Evolutionary conservation across 2,888 invertebrate genomes (phyloP).

Genomic region (Orgyia antiqua): DNA sequence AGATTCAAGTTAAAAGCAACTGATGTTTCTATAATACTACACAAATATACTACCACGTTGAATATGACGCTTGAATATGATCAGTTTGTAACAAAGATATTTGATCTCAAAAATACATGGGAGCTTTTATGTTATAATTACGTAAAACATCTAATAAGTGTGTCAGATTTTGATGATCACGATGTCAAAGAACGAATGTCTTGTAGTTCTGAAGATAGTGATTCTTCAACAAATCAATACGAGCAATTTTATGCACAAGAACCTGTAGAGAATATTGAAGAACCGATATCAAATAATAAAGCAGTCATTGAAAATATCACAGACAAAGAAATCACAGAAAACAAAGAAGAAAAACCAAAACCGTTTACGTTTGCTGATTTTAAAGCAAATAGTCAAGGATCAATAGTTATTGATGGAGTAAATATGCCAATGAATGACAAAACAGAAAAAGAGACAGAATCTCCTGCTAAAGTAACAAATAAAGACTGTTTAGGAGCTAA

Average conservation of each 20-base stretch:
- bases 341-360: conserved; percentile 44
- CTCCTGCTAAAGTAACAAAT: conserved; percentile 14
- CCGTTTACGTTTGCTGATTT: conserved; percentile 79
- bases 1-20: conserved; percentile 80
- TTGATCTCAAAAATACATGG: conserved; percentile 80
- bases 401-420: conserved; percentile 32
- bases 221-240: conserved; percentile 59
- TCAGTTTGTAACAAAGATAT: conserved; percentile 78
- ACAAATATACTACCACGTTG: conserved; percentile 74
- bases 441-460: conserved; percentile 11
- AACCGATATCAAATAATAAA: conserved; percentile 19
- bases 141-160: conserved; percentile 62
- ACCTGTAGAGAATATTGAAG: conserved; percentile 19
- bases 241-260: conserved; percentile 54
- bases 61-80: conserved; percentile 76
- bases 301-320: conserved; percentile 12
- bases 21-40: conserved; percentile 80
- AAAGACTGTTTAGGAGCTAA: conserved; percentile 12
- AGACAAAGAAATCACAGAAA: too few relatives aligned
- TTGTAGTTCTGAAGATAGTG: conserved; percentile 58
- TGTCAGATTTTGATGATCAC: conserved; percentile 60
- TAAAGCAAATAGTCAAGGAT: conserved; percentile 53
- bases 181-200: conserved; percentile 55
- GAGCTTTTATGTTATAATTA: conserved; percentile 79
- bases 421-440: conserved; percentile 14